A percentile compares a stretch with the other conserved stretches of the same genome.
These are phyloP conservation scores for Thera obeliscata DNA, from an alignment of 2,888 invertebrate species.

Conservation along the genomic window DNA sequence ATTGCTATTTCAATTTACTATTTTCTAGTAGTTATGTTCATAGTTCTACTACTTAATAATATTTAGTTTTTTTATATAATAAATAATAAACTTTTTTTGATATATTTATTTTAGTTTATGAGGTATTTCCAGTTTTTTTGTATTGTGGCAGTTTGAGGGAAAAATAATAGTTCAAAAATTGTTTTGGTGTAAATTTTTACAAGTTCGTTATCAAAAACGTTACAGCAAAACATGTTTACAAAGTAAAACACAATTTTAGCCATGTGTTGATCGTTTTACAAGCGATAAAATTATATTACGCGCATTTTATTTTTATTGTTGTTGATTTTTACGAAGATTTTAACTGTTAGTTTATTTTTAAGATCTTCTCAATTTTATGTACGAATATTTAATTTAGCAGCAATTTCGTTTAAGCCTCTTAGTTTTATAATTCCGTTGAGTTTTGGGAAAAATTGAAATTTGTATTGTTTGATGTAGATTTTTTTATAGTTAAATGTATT, in stretches of 20 bases:
- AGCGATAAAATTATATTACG: slow-evolving; percentile 58
- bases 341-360: slow-evolving; percentile 2
- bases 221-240: slow-evolving; percentile 57
- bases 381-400: not conserved
- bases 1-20: slow-evolving; percentile 18
- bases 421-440: not conserved
- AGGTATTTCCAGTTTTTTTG: no score
- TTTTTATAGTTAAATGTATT: not conserved
- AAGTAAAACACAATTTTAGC: slow-evolving; percentile 53
- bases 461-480: no score
- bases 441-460: not conserved
- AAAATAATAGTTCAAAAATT: slow-evolving; percentile 17
- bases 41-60: no score
- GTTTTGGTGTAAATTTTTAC: slow-evolving; percentile 33
- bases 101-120: no score
- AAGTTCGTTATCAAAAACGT: slow-evolving; percentile 38
- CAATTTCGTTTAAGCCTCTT: not conserved
- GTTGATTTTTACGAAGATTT: slow-evolving; percentile 7
- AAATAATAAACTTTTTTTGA: no score
- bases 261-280: slow-evolving; percentile 56
- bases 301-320: slow-evolving; percentile 43
- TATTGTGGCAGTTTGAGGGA: not conserved
- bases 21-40: not conserved
- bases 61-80: no score
- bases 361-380: not conserved